These are phyloP conservation scores for Sinosuthora webbiana DNA, from an alignment of 2,113 vertebrate species.

Conservation along the genomic window DNA sequence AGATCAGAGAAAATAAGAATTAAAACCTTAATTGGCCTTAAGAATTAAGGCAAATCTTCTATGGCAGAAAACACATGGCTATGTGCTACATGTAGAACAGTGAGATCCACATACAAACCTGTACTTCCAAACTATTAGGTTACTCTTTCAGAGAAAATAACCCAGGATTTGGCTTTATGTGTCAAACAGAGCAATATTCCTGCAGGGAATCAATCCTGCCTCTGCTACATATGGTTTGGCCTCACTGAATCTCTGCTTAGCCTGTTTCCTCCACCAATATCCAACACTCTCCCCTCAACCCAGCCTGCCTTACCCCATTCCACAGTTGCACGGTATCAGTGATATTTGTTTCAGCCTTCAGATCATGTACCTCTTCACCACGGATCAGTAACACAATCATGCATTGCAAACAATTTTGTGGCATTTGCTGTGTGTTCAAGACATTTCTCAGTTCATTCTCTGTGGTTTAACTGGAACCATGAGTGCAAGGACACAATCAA, in stretches of 20 bases:
- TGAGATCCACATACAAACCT: not conserved
- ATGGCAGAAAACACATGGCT: not conserved
- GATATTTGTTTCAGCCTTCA: not conserved
- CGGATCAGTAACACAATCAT: not conserved
- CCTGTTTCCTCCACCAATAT: not conserved
- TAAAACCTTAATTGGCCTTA: not conserved
- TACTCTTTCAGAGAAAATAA: not conserved
- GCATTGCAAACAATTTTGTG: accelerated
- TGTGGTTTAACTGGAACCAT: not conserved
- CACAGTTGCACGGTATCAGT: not conserved
- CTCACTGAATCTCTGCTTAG: not conserved
- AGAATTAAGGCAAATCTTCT: not conserved
- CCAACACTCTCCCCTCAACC: not conserved
- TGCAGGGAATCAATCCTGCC: not conserved
- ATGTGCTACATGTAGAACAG: not conserved
- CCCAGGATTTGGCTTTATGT: not conserved
- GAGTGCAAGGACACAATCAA: not conserved
- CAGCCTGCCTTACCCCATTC: not conserved
- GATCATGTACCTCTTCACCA: not conserved
- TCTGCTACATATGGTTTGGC: not conserved
- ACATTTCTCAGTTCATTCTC: not conserved
- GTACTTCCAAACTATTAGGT: not conserved
- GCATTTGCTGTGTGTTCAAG: not conserved
- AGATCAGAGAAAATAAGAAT: not conserved
- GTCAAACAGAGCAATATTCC: not conserved